Evolutionary conservation across 2,797 vertebrate species (phyloP), one percentile per base, ranked within the genome.

Genomic region (Amphiprion clarkii): DNA sequence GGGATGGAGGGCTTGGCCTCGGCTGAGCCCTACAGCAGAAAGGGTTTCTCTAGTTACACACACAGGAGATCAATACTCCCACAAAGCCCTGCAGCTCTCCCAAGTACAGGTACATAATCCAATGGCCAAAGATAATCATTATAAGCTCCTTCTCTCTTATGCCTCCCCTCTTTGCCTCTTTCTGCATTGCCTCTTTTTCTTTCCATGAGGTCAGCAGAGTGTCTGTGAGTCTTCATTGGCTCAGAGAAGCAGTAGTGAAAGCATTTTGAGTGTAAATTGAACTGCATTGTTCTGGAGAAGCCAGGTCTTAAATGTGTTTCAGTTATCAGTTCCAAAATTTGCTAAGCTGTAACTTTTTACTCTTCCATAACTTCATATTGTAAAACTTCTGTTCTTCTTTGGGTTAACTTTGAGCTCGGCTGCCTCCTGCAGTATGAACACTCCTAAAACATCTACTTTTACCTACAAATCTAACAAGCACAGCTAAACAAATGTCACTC

Each of bases 11-110:
- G 60, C 51, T 83, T 86, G 89, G 90, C 83, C 83, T 89, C 40
- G 10, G 66, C 25, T 71, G 79, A 84, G 89, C 82, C 48, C 78
- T 66, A 78, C 82, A 90, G 86, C 77, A 89, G 78, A 82, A 90
- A 80, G 63, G 78, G 84, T 91, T 91, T 94, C 88, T 93, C 87
- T 76, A 60, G 89, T 93, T 93, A 92, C 91, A 88, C 73, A 84
- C 81, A 84, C 61, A 52, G 67, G 71, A 89, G 90, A 94, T 94
- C 90, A 81, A 91, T 94, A 88, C 74, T 72, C 81, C 86, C 86
- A 89, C 89, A 86, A 76, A 83, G 83, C 81, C 79, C 78, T 61
- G 59, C 53, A 85, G 80, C 72, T 82, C 51, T 75, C 80, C 78
- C 63, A 80, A 88, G 85, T 78, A 83, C 88, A 91, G 89, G 88